Base-by-base conservation (phyloP, 2,888 invertebrate species). In the Amorpha juglandis region DNA sequence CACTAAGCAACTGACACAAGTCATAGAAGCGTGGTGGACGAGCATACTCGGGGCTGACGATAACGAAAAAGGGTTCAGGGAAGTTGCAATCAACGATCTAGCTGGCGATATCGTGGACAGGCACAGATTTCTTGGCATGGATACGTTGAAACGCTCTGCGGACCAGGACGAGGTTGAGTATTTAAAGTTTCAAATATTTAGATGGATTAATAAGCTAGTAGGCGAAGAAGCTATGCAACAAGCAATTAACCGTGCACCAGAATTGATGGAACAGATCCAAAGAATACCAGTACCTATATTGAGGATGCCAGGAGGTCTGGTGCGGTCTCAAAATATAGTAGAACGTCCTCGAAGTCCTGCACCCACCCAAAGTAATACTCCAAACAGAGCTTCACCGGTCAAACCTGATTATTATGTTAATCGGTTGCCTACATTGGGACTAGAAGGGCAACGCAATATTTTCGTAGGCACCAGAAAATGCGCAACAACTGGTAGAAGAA, bases 11-110 rank as follows among this genome's bases (percentile, higher is more conserved):
- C 67, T 91, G 12, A 74, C 74, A 27, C 67, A 81, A 50, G 73
- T 83, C 66, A 88, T 91, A 53, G 80, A 86, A 6, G 79, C 82
- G 67, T 91, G 91, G 91, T 68, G 90, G 21, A 70, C 71, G 0
- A 74, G 66, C 33, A 73, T 88, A 50, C 69, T 78, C 11, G 27
- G 62, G 62, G 33, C 62, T 38, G 62, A 62, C 33, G 45, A 62
- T 52, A 27, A 62, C 50, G 50, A 63, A 6, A 35, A 63, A 65
- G 63, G 66, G 14, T 68, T 63, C 6, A 68, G 66, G 55, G 50
- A 67, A 63, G 62, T 19, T 8, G 62, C 68, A n/a, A 64, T 72
- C 8, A 63, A 66, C 14, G 69, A 73, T 55, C 64, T 73, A 21
- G 71, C 73, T 27, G 63, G 48, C 6, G 71, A 71, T 42, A 72